Conservation (phyloP, 1,140 invertebrate species). For the Ostrea denselamellosa region DNA sequence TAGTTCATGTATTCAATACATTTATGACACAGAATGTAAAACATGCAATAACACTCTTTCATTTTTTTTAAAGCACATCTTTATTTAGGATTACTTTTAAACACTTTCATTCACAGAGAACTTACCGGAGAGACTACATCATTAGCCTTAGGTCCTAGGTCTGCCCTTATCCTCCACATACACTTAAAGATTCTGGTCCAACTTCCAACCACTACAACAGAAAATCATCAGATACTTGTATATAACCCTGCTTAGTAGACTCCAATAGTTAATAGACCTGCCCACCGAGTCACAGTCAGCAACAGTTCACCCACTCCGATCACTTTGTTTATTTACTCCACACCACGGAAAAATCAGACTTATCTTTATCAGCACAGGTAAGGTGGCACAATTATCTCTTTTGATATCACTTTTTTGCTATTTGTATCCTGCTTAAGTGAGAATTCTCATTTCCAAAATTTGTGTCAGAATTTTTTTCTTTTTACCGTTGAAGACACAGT, state of each 20-base stretch:
- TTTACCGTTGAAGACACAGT: not conserved
- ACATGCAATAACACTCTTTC: no score
- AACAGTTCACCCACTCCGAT: constrained; percentile 23
- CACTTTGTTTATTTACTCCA: constrained; percentile 39
- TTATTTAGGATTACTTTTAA: not conserved
- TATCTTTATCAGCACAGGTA: constrained; percentile 21
- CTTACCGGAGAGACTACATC: not conserved
- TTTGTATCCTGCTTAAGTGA: constrained; percentile 8
- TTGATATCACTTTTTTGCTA: constrained; percentile 27
- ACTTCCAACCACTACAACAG: not conserved
- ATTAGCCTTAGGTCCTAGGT: not conserved
- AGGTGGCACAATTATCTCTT: constrained; percentile 20
- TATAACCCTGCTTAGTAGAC: constrained; percentile 23
- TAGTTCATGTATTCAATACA: no score
- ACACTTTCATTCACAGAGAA: not conserved
- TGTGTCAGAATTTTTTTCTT: not conserved
- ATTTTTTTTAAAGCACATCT: no score
- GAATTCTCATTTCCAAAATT: not conserved
- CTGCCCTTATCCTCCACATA: constrained; percentile 3
- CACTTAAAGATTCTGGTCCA: constrained; percentile 18
- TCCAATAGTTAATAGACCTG: constrained; percentile 3
- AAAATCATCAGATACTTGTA: constrained; percentile 14
- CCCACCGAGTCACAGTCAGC: constrained; percentile 11
- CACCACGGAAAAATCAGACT: constrained; percentile 21
- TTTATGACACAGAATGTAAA: no score